Percentiles rank a stretch among this genome's conserved stretches.
Conservation (phyloP, 1,140 invertebrate genomes). For the Drosophila subpulchrella region DNA sequence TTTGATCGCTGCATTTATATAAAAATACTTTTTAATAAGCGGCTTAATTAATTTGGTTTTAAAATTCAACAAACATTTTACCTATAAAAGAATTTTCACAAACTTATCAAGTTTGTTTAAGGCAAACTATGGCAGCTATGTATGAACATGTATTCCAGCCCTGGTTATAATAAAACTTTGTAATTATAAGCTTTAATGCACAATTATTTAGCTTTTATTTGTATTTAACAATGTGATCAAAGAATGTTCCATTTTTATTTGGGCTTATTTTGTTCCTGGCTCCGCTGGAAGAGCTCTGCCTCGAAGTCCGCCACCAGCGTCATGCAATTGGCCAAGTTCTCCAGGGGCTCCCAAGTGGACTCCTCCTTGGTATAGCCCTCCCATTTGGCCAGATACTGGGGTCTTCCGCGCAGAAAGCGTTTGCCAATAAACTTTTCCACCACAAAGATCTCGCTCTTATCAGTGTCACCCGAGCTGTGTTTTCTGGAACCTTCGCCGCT, state of each 20-base stretch:
- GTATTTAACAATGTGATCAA: background rate
- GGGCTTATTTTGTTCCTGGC: background rate
- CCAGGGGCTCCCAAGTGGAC: conserved; percentile 55
- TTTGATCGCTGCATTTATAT: no score
- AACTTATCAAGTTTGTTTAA: no score
- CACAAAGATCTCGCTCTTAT: background rate
- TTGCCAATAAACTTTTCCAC: conserved; percentile 46
- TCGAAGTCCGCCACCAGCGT: conserved; percentile 39
- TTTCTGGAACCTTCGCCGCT: background rate
- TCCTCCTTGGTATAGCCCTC: conserved; percentile 8
- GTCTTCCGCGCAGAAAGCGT: conserved; percentile 26
- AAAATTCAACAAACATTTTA: no score
- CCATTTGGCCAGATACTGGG: conserved; percentile 47
- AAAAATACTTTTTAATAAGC: no score
- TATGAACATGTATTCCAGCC: background rate
- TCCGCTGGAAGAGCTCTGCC: background rate
- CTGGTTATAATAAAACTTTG: background rate
- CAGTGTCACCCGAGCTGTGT: background rate
- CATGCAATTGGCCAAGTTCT: conserved; percentile 40
- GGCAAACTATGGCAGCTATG: background rate
- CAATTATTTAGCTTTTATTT: background rate
- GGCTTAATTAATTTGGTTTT: no score
- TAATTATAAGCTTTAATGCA: background rate
- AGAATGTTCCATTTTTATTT: background rate
- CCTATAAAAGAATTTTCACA: no score